These are phyloP conservation scores for Diarsia rubi DNA, from an alignment of 2,888 invertebrate species.

Conservation along the genomic window DNA sequence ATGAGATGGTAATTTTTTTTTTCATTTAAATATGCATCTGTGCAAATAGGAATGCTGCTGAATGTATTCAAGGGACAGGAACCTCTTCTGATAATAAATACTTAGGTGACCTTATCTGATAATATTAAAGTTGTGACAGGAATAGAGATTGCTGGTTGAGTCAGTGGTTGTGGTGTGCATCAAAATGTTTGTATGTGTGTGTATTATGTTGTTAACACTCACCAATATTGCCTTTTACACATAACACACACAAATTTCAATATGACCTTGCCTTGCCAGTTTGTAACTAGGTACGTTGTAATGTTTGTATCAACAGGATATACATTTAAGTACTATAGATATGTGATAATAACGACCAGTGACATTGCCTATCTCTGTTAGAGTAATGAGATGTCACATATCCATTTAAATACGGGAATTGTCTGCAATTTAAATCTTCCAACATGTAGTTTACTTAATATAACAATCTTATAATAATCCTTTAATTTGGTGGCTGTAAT, in stretches of 20 bases:
- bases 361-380: constrained; percentile 45
- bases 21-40: constrained; percentile 42
- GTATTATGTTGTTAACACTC: constrained; percentile 56
- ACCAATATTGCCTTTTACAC: constrained; percentile 72
- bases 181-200: constrained; percentile 38
- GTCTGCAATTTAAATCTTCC: constrained; percentile 57
- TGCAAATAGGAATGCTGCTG: constrained; percentile 44
- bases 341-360: constrained; percentile 47
- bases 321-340: constrained; percentile 41
- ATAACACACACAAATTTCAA: constrained; percentile 60
- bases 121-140: constrained; percentile 41
- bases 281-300: constrained; percentile 46
- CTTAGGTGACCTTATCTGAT: constrained; percentile 45
- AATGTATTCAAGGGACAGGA: constrained; percentile 30
- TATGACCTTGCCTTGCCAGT: constrained; percentile 75
- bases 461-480: constrained; percentile 52
- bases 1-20: constrained; percentile 44
- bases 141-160: constrained; percentile 41
- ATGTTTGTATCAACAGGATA: constrained; percentile 51
- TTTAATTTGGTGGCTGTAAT: constrained; percentile 66
- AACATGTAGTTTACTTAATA: constrained; percentile 51
- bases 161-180: constrained; percentile 42
- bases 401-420: constrained; percentile 54
- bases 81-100: constrained; percentile 55
- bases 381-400: constrained; percentile 62